These are phyloP conservation scores for Lasius fuliginosus DNA, from an alignment of 2,888 invertebrate species.

Conservation along the genomic window DNA sequence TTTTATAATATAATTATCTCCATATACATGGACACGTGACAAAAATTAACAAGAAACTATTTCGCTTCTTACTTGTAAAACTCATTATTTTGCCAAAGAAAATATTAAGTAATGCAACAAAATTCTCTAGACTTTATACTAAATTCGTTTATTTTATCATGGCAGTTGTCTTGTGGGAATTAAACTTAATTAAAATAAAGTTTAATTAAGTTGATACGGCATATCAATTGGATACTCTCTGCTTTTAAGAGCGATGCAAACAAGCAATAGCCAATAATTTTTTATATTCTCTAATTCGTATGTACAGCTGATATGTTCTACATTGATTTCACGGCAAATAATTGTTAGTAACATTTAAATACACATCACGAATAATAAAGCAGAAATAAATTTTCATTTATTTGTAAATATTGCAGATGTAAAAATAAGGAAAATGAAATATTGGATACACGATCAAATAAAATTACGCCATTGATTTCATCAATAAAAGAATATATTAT, in stretches of 20 bases:
- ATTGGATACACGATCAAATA: constrained; percentile 10
- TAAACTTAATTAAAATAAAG: constrained; percentile 67
- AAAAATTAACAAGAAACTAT: constrained; percentile 42
- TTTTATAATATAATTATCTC: constrained; percentile 56
- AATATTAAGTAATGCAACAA: constrained; percentile 54
- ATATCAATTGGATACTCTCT: constrained; percentile 63
- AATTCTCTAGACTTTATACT: constrained; percentile 12
- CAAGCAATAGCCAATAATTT: constrained; percentile 64
- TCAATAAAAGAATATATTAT: constrained; percentile 10
- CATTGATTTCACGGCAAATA: constrained; percentile 26
- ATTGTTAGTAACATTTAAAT: constrained; percentile 19
- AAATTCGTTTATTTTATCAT: constrained; percentile 61
- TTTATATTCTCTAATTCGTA: constrained; percentile 64
- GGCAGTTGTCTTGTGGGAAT: constrained; percentile 67
- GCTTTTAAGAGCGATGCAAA: constrained; percentile 50
- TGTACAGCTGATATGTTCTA: constrained; percentile 16
- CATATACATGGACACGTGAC: constrained; percentile 37
- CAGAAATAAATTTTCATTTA: constrained; percentile 17
- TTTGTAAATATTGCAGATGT: constrained; percentile 16
- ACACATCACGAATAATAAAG: not conserved
- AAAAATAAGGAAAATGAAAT: constrained; percentile 9
- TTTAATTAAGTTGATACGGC: constrained; percentile 58
- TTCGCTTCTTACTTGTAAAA: constrained; percentile 60
- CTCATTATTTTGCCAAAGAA: constrained; percentile 67
- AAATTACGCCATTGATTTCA: constrained; percentile 9